Evolutionary conservation across 2,888 invertebrate species (phyloP).

Genomic region (Noctua janthina): DNA sequence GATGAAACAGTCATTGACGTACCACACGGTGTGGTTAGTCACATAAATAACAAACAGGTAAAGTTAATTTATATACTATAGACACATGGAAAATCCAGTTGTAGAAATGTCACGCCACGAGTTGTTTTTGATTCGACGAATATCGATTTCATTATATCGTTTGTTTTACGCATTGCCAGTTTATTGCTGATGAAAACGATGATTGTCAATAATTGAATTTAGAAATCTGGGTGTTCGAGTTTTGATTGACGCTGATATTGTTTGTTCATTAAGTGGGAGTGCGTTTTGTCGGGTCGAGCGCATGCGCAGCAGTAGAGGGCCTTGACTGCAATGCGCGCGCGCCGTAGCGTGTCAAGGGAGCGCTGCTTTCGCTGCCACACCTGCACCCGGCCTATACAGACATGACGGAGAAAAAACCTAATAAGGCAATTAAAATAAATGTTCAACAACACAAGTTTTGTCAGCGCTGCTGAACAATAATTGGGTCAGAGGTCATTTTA

Average conservation of each 20-base stretch:
- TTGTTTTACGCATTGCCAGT: conserved; percentile 17
- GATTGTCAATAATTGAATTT: conserved; percentile 35
- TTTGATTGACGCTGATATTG: conserved; percentile 69
- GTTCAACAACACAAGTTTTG: conserved; percentile 42
- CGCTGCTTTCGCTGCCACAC: conserved; percentile 89
- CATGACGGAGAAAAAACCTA: conserved; percentile 71
- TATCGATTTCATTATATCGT: conserved; percentile 8
- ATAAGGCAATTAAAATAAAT: conserved; percentile 68
- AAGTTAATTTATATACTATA: conserved; percentile 45
- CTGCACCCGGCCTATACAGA: conserved; percentile 79
- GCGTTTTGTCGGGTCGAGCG: conserved; percentile 74
- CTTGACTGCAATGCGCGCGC: conserved; percentile 90
- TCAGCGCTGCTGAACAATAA: conserved; percentile 31
- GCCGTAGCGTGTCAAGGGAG: conserved; percentile 90
- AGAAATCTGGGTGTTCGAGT: conserved; percentile 57
- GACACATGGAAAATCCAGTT: conserved; percentile 56
- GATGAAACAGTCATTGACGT: conserved; percentile 22
- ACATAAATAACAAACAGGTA: conserved; percentile 56
- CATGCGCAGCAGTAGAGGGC: conserved; percentile 80
- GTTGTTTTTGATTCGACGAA: conserved; percentile 38
- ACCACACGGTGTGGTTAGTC: conserved; percentile 47
- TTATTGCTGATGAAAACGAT: conserved; percentile 25
- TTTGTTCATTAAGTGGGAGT: conserved; percentile 77
- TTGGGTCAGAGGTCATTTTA: conserved; percentile 38
- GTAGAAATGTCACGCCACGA: conserved; percentile 28